Percentiles rank a stretch among this genome's conserved stretches.
Conservation (phyloP, 2,113 vertebrate species). For the Nyctibius bracteatus region DNA sequence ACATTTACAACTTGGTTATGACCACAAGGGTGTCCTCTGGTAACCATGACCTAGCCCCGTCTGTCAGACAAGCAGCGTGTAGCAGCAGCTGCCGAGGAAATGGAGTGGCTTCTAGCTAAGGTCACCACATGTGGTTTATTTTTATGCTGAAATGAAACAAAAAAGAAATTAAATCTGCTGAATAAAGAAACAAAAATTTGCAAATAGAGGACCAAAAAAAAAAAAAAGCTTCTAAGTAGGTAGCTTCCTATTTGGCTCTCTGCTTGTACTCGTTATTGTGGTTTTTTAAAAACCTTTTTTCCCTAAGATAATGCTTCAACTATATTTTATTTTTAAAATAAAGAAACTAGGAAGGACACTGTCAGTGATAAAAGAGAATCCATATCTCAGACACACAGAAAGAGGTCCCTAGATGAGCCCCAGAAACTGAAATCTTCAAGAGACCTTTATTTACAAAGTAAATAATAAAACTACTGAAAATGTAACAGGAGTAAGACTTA, state of each 20-base stretch:
- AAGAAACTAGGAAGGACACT: background rate
- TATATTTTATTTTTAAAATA: background rate
- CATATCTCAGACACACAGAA: background rate
- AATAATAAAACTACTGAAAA: background rate
- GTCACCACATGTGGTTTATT: constrained; percentile 71
- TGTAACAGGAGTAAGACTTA: background rate
- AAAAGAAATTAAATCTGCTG: constrained; percentile 20
- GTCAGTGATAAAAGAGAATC: background rate
- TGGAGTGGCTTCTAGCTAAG: constrained; percentile 77
- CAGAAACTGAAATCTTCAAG: background rate
- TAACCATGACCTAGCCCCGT: constrained; percentile 68
- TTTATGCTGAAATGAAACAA: constrained; percentile 47
- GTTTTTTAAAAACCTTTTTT: background rate
- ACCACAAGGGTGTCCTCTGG: constrained; percentile 69
- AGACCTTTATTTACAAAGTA: background rate
- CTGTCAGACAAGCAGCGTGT: constrained; percentile 71
- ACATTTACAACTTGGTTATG: constrained; percentile 71
- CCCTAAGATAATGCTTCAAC: background rate
- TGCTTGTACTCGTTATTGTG: fast-evolving
- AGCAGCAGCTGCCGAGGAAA: constrained; percentile 77
- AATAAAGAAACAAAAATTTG: background rate
- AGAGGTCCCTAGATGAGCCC: background rate
- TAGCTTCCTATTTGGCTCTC: background rate
- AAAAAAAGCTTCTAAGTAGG: background rate
- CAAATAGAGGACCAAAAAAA: background rate